These are phyloP conservation scores for Pomacea canaliculata DNA, from an alignment of 2,888 invertebrate species.

Conservation along the genomic window DNA sequence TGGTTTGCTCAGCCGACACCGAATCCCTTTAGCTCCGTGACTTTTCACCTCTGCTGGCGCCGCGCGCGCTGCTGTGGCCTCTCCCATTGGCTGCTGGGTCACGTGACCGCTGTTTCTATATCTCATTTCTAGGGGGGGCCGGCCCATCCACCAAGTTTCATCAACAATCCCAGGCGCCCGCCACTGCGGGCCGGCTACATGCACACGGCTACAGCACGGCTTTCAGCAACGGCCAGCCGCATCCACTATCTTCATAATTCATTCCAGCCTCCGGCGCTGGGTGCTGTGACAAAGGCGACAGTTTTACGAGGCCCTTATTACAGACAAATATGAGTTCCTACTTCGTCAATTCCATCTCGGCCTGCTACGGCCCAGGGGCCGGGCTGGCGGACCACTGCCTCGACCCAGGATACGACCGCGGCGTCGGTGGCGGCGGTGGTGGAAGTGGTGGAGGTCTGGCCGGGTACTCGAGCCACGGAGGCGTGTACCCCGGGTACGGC, in stretches of 20 bases:
- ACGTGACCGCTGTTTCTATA: conserved; percentile 11
- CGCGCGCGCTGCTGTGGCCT: conserved; percentile 11
- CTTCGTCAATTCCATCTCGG: conserved; percentile 64
- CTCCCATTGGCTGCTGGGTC: conserved; percentile 9
- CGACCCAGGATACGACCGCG: conserved; percentile 32
- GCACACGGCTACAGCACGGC: background rate
- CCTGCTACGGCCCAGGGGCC: conserved; percentile 61
- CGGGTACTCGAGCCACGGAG: conserved; percentile 41
- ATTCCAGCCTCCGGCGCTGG: conserved; percentile 40
- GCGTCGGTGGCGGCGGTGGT: conserved; percentile 8
- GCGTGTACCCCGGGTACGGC: conserved; percentile 52
- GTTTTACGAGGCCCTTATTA: conserved; percentile 52
- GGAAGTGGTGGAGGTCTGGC: conserved; percentile 6
- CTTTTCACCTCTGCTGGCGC: conserved; percentile 8
- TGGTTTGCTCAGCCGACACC: background rate
- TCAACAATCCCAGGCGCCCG: background rate
- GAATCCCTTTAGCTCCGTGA: background rate
- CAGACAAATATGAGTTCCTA: conserved; percentile 60
- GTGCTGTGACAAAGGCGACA: conserved; percentile 51
- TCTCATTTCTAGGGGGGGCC: conserved; percentile 24
- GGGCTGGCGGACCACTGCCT: conserved; percentile 54
- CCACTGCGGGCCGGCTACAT: background rate
- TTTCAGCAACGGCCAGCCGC: background rate
- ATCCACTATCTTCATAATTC: conserved; percentile 56
- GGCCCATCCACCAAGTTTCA: background rate